Conservation (phyloP, 2,113 vertebrate genomes). For the Atlantisia rogersi region DNA sequence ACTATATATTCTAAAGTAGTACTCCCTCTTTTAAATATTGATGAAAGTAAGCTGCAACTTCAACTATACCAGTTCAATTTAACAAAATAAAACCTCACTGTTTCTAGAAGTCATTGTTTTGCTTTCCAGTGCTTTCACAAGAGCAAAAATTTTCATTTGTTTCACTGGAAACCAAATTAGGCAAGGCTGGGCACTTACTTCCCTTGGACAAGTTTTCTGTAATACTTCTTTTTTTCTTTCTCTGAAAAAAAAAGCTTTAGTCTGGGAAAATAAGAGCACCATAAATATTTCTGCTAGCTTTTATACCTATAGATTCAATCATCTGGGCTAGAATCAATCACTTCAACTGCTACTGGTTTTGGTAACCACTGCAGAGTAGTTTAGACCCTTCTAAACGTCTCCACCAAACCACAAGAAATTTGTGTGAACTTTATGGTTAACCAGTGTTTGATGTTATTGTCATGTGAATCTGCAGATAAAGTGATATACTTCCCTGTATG, state of each 20-base stretch:
- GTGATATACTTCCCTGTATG: neutral
- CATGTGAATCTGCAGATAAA: neutral
- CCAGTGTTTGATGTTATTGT: neutral
- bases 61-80: neutral
- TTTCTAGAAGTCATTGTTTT: neutral
- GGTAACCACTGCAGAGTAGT: neutral
- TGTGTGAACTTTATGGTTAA: neutral
- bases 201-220: neutral
- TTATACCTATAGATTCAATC: neutral
- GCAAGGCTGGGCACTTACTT: neutral
- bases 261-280: neutral
- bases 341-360: neutral
- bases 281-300: neutral
- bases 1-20: neutral
- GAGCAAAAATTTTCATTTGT: neutral
- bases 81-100: neutral
- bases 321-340: neutral
- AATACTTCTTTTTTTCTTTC: neutral
- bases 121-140: neutral
- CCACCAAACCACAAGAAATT: neutral
- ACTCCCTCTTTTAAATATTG: neutral
- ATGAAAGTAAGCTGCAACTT: neutral
- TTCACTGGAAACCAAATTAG: neutral
- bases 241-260: neutral
- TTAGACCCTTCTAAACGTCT: neutral